Base-by-base conservation (phyloP, 1,140 invertebrate genomes). In the Papilio xuthus region DNA sequence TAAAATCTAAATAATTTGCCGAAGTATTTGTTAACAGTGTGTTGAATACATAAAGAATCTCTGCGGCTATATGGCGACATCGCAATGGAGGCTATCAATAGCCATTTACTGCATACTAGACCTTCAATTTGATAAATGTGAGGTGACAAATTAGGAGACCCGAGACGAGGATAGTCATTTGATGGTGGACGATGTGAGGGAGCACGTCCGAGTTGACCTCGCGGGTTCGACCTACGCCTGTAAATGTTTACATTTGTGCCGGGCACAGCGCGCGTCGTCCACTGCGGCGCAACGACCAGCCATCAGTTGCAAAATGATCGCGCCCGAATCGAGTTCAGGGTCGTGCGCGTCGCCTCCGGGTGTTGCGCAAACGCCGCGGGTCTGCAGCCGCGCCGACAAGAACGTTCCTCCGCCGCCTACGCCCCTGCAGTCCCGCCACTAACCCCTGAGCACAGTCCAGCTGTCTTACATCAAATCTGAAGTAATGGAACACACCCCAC, bases 161-260 rank as follows among this genome's bases (percentile, higher is more conserved):
- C 50, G 50, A 53, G 47, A 47, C 72, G 85, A 88, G 87, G 87
- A 88, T 86, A 84, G 84, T 83, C 82, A 88, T 86, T 86, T 83
- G 84, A 85, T 82, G 86, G 83, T 85, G 84, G 84, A 80, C 77
- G 83, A 79, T 80, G 85, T 88, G 79, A 81, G 85, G 85, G 82
- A 85, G 82, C 91, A 92, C 92, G 92, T 93, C 83, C 91, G 78
- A 81, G 71, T 74, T 83, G 91, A 86, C 92, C 92, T 93, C 90
- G 92, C 81, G 79, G 78, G 85, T 81, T 88, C 87, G 88, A 84
- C 84, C 78, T 76, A 82, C 88, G 91, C 90, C 89, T 93, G 92
- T 90, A 90, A 93, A 93, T 93, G 92, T 93, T 93, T 93, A 93
- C 90, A 93, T 93, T 93, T 93, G 87, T 86, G 83, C 89, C 90